These are phyloP conservation scores for Conger conger DNA, from an alignment of 2,113 vertebrate species.

Conservation along the genomic window DNA sequence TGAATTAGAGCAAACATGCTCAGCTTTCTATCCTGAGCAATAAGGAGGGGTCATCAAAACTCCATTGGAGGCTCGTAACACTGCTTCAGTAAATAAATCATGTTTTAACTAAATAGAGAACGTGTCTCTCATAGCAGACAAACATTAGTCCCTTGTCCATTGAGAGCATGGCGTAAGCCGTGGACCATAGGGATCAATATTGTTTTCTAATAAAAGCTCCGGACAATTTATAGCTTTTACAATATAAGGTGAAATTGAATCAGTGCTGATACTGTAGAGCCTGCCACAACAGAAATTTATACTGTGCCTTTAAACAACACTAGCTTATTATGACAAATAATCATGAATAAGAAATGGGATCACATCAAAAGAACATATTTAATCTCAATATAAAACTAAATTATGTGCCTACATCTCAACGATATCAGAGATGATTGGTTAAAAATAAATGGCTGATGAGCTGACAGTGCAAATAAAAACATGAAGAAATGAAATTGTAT, in stretches of 20 bases:
- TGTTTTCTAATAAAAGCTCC: conserved; percentile 3
- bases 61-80: background rate
- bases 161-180: background rate
- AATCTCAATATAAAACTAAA: conserved; percentile 12
- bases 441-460: background rate
- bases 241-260: conserved; percentile 2
- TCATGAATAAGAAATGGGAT: background rate
- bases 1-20: background rate
- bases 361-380: background rate
- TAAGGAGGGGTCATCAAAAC: background rate
- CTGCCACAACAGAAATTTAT: background rate
- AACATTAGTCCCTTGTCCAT: conserved; percentile 4
- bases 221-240: background rate
- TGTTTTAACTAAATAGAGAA: conserved; percentile 5
- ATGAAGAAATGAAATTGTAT: too few species aligned
- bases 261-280: background rate
- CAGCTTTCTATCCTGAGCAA: background rate
- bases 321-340: background rate
- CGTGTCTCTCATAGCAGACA: background rate
- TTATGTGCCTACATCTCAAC: background rate
- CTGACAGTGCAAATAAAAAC: background rate
- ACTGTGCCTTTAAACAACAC: background rate
- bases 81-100: conserved; percentile 1
- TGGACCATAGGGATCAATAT: conserved; percentile 1
- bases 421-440: background rate